phyloP scores from a whole-genome alignment of 2,797 vertebrate species.

The Vultur gryphus region DNA sequence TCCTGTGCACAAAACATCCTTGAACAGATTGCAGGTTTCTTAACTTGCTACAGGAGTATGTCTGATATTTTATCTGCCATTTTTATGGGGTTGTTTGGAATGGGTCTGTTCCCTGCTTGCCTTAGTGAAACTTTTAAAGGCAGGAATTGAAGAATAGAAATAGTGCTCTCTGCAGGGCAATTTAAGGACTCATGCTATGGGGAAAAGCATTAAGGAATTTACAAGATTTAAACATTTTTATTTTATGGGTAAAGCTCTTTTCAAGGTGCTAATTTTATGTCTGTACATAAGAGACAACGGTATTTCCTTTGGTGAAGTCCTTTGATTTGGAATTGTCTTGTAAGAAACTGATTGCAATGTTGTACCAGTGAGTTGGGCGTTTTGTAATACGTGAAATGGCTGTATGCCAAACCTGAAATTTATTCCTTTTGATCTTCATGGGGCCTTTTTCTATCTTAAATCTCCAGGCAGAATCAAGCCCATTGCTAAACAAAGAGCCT shows the following conservation, averaged over 20 bases:
- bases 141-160: neutral
- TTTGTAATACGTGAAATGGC: neutral
- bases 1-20: neutral
- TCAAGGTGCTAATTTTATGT: neutral
- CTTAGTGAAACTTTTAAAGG: neutral
- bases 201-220: neutral
- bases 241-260: neutral
- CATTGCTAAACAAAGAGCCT: neutral
- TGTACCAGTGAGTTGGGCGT: neutral
- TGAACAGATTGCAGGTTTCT: conserved; percentile 42
- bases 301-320: neutral
- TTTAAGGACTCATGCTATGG: neutral
- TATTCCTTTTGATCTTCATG: neutral
- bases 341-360: neutral
- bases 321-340: neutral
- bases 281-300: neutral
- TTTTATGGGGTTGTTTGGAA: conserved; percentile 41
- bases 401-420: neutral
- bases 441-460: neutral
- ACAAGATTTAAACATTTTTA: neutral
- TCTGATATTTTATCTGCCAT: conserved; percentile 31
- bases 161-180: conserved; percentile 7
- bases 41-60: conserved; percentile 1
- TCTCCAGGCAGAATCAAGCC: neutral
- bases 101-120: neutral